A percentile compares a stretch with the other conserved stretches of the same genome.
phyloP scores from a whole-genome alignment of 2,797 vertebrate genomes.

The Malurus splendens region DNA sequence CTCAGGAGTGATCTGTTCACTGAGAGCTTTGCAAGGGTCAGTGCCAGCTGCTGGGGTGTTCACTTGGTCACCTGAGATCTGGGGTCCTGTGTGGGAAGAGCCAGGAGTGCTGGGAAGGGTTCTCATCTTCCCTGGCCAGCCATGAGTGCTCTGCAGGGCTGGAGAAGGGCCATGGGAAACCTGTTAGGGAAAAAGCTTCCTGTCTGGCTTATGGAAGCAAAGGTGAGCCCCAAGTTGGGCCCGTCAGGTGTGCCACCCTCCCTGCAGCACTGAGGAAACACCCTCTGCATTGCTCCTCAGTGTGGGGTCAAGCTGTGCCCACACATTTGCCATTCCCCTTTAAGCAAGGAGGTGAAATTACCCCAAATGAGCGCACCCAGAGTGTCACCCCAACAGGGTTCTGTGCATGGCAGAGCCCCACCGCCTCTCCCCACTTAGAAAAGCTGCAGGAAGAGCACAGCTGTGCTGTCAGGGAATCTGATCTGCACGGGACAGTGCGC shows the following conservation, averaged over 20 bases:
- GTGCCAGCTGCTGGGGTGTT: background rate
- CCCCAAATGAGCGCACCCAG: background rate
- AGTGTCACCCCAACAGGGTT: background rate
- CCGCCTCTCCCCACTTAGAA: rapidly evolving
- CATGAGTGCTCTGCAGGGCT: rapidly evolving
- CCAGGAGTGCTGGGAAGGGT: background rate
- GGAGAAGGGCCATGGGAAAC: background rate
- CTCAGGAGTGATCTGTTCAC: background rate
- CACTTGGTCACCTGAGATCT: background rate
- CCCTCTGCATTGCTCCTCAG: background rate
- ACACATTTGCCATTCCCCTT: background rate
- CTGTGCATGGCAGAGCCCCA: background rate
- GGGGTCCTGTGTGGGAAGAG: background rate
- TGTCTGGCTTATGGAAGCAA: background rate
- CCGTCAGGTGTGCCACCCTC: background rate
- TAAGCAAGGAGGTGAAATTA: background rate
- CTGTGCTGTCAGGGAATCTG: background rate
- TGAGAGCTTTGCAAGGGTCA: background rate
- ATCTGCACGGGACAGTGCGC: rapidly evolving
- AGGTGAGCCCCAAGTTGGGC: background rate
- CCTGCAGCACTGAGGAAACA: background rate
- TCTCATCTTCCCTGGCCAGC: background rate
- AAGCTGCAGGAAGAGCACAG: background rate
- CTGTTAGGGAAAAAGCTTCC: background rate
- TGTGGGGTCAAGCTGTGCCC: background rate